Evolutionary conservation across 2,888 invertebrate genomes (phyloP), one percentile per base, ranked within the genome.

Genomic region (Hirtodrosophila histrioides): DNA sequence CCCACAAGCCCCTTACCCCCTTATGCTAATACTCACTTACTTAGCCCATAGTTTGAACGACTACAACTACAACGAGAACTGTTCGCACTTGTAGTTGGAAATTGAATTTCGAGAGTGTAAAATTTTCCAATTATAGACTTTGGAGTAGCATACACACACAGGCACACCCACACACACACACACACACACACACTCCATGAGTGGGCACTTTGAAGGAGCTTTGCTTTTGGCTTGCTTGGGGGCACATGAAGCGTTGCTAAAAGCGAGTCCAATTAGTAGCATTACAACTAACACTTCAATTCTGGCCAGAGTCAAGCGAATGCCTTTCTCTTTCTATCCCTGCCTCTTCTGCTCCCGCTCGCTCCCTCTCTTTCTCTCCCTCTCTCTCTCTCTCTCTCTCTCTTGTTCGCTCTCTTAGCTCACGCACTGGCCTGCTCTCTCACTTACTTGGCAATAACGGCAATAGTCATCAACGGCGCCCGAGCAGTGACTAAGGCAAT

Each of bases 221-320:
- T 63, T 46, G 55, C 63, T 49, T 56, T 65, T 53, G 48, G 56
- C 50, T 55, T 80, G 68, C 86, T 70, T 60, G 77, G 78, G 66
- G 74, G 69, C 73, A 68, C 65, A 73, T 71, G 86, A 71, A 70
- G 71, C 83, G 64, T 77, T 81, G 83, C 87, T 86, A 83, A 86
- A 86, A 81, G 86, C 86, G 73, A 85, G 85, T 86, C 89, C 88
- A 88, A 88, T 88, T 88, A 88, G 88, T 88, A 88, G 89, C 89
- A 86, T 83, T 81, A 89, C 88, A 84, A 84, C 87, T 85, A 88
- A 87, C 87, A 89, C 86, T 87, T 84, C 88, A 84, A 84, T 88
- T 84, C 84, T 79, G 74, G 77, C 77, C 58, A 63, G 57, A 51
- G 46, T 43, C 51, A 35, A 33, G 27, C 48, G 40, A 53, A 48